Conservation (phyloP, 2,888 invertebrate species). For the Ditylenchus weischeri region DNA sequence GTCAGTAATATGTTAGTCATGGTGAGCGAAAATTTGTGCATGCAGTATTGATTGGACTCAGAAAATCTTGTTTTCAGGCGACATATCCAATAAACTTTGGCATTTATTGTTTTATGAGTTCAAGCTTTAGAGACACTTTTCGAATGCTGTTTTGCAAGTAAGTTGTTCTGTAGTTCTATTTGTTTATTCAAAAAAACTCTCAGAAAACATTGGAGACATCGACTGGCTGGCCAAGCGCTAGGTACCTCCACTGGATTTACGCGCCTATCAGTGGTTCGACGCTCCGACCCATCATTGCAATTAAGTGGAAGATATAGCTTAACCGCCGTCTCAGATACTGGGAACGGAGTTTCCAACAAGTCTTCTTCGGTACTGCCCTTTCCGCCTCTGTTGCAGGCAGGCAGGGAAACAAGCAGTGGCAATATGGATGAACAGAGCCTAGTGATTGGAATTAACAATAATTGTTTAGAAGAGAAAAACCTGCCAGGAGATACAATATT, state of each 20-base stretch:
- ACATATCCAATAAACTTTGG: slow-evolving; percentile 87
- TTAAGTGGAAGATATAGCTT: slow-evolving; percentile 2
- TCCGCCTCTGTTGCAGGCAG: not conserved
- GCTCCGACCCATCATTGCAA: slow-evolving; percentile 14
- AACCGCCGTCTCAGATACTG: not conserved
- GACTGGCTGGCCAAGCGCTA: not conserved
- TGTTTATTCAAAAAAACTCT: not conserved
- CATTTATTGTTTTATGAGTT: slow-evolving; percentile 85
- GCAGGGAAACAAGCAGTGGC: not conserved
- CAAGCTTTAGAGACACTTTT: slow-evolving; percentile 80
- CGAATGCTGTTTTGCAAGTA: slow-evolving; percentile 69
- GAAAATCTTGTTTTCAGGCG: slow-evolving; percentile 60
- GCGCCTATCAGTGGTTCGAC: slow-evolving; percentile 8
- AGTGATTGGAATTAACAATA: not conserved
- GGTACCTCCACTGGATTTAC: not conserved
- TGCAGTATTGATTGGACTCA: not conserved
- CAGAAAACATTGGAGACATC: slow-evolving; percentile 14
- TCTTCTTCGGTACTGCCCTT: not conserved
- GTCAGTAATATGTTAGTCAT: slow-evolving; percentile 77
- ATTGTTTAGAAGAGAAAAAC: not conserved
- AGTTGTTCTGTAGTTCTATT: slow-evolving; percentile 15
- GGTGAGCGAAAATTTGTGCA: slow-evolving; percentile 31
- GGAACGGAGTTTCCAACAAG: not conserved
- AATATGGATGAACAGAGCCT: not conserved
- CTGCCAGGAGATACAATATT: slow-evolving; percentile 7